phyloP scores from a whole-genome alignment of 2,888 invertebrate species.

The Aricia artaxerxes region DNA sequence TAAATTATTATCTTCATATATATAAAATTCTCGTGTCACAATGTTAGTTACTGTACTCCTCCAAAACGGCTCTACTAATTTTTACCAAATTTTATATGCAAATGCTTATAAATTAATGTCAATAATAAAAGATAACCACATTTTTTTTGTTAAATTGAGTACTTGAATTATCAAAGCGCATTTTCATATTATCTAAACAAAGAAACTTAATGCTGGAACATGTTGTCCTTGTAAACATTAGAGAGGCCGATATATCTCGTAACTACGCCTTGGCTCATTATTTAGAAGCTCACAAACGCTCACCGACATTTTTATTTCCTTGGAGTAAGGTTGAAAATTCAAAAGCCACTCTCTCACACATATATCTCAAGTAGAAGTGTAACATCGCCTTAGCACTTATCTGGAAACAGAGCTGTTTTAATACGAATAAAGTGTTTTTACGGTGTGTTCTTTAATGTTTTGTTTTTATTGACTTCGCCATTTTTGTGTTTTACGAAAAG shows the following conservation, averaged over 20 bases:
- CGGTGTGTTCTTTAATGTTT: conserved; percentile 34
- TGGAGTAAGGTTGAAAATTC: conserved; percentile 16
- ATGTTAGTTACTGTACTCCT: too few relatives aligned
- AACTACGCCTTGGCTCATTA: conserved; percentile 32
- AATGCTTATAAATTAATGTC: too few relatives aligned
- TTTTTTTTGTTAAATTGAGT: not conserved
- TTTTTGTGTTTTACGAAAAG: conserved; percentile 8
- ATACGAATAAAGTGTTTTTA: conserved; percentile 41
- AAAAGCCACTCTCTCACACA: not conserved
- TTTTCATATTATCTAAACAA: not conserved
- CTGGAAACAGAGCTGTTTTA: conserved; percentile 44
- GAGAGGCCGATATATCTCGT: conserved; percentile 30
- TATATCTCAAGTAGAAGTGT: conserved; percentile 38
- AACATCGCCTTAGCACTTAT: conserved; percentile 42
- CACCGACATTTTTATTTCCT: not conserved
- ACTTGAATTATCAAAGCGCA: not conserved
- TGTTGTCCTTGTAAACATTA: conserved; percentile 31
- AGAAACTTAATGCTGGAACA: not conserved
- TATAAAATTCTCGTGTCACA: too few relatives aligned
- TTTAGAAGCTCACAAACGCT: conserved; percentile 6
- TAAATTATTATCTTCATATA: too few relatives aligned
- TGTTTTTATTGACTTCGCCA: conserved; percentile 33
- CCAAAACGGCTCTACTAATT: too few relatives aligned
- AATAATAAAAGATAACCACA: too few relatives aligned
- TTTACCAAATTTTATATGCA: too few relatives aligned